Percentiles rank a stretch among this genome's conserved stretches.
Conservation (phyloP, 1,140 invertebrate genomes). For the Saxidomus purpurata region DNA sequence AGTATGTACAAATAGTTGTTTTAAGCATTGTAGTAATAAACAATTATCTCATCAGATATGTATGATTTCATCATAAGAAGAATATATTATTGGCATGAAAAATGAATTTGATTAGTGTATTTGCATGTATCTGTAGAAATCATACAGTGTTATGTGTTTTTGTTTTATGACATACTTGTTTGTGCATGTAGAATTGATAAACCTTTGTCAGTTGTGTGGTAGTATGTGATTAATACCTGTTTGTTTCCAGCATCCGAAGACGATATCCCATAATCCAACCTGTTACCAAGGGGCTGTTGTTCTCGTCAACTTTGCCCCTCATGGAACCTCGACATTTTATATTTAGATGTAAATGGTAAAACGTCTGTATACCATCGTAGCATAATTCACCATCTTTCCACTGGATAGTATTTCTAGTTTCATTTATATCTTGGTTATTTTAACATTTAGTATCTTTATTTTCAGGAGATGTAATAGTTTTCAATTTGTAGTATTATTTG, state of each 20-base stretch:
- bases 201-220: too few relatives aligned
- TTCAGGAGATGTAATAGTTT: not conserved
- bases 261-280: slow-evolving; percentile 44
- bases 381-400: not conserved
- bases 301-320: slow-evolving; percentile 7
- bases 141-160: too few relatives aligned
- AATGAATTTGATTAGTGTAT: too few relatives aligned
- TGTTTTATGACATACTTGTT: too few relatives aligned
- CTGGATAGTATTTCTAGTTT: not conserved
- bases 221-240: not conserved
- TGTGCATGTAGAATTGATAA: too few relatives aligned
- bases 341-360: slow-evolving; percentile 61
- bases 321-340: slow-evolving; percentile 53
- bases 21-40: too few relatives aligned
- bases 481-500: too few relatives aligned
- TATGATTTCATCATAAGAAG: too few relatives aligned
- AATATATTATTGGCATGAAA: too few relatives aligned
- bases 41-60: too few relatives aligned
- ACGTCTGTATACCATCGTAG: not conserved
- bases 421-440: not conserved
- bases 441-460: not conserved
- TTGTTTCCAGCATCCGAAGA: slow-evolving; percentile 43
- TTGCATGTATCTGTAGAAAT: too few relatives aligned
- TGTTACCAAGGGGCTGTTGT: slow-evolving; percentile 57
- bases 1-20: too few relatives aligned